These are phyloP conservation scores for Chloroclystis v-ata DNA, from an alignment of 2,888 invertebrate genomes.

Conservation along the genomic window DNA sequence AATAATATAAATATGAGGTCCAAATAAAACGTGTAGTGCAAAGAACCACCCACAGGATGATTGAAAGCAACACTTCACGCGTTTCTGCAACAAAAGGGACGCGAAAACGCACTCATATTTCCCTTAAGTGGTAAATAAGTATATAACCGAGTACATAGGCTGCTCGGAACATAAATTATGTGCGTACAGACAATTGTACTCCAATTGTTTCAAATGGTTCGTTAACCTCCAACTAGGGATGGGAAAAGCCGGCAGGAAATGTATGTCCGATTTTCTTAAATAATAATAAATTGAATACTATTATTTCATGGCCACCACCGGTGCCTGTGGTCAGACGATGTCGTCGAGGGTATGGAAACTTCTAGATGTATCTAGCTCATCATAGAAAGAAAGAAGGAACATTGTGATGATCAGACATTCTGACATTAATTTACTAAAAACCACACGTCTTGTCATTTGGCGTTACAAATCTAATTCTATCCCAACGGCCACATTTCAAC, in stretches of 20 bases:
- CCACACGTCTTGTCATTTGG: too few species aligned
- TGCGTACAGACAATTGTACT: constrained; percentile 28
- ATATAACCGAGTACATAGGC: constrained; percentile 30
- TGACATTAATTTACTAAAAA: too few species aligned
- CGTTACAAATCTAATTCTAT: too few species aligned
- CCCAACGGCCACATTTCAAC: too few species aligned
- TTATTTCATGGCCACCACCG: too few species aligned
- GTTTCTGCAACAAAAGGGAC: constrained; percentile 7
- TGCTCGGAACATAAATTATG: constrained; percentile 38
- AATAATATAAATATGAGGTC: neutral
- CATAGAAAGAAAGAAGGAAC: too few species aligned
- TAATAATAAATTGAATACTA: too few species aligned
- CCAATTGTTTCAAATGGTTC: constrained; percentile 56
- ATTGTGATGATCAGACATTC: too few species aligned
- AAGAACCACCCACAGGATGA: constrained; percentile 1
- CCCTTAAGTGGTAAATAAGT: constrained; percentile 25
- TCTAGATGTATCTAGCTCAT: neutral
- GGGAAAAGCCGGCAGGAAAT: constrained; percentile 52
- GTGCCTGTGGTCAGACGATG: too few species aligned
- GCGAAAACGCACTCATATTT: constrained; percentile 15
- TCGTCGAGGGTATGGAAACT: too few species aligned
- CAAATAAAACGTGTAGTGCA: neutral
- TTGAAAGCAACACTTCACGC: neutral
- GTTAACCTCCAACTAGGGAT: constrained; percentile 43
- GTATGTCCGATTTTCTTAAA: neutral